Base-by-base conservation (phyloP, 2,113 vertebrate species). In the Zeus faber region DNA sequence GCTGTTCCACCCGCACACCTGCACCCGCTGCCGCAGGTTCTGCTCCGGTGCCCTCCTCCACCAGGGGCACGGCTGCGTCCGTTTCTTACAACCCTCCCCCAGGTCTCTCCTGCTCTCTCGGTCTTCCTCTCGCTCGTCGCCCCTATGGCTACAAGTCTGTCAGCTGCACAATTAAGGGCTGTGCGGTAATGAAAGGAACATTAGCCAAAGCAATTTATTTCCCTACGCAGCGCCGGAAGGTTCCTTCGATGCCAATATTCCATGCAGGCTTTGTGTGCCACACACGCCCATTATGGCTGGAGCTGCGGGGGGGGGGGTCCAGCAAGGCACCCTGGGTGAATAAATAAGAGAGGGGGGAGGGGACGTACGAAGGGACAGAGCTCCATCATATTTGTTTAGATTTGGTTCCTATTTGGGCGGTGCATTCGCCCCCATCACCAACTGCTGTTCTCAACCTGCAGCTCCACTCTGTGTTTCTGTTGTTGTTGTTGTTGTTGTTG, bases 131-230 rank as follows among this genome's bases (percentile, higher is more conserved):
- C 59, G 57, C 73, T 67, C 73, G 63, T 83, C 84, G 71, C 55
- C 73, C 82, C 77, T 46, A 61, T 62, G 72, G 83, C 74, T 69
- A 54, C 65, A 48, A 37, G 65, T 63, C 66, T 78, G 79, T 82
- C 79, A 66, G 77, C 72, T 66, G 78, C 65, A 78, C 81, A 85
- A 83, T 84, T 85, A 83, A 80, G 70, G 69, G 59, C 79, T 72
- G 68, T 55, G 72, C 68, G 48, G 27, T 84, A 85, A 86, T 86
- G 79, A 87, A 83, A 75, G 79, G 74, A 64, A 76, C 77, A 83
- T 86, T 83, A 85, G 76, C 79, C 79, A 76, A 78, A 77, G 80
- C 81, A 86, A 86, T 87, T 85, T 85, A 79, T 83, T 84, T 82
- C 83, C 66, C 74, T 62, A 71, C 43, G 77, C 78, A 72, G 67